Conservation (phyloP, 1,140 invertebrate species). For the Grapholita molesta region DNA sequence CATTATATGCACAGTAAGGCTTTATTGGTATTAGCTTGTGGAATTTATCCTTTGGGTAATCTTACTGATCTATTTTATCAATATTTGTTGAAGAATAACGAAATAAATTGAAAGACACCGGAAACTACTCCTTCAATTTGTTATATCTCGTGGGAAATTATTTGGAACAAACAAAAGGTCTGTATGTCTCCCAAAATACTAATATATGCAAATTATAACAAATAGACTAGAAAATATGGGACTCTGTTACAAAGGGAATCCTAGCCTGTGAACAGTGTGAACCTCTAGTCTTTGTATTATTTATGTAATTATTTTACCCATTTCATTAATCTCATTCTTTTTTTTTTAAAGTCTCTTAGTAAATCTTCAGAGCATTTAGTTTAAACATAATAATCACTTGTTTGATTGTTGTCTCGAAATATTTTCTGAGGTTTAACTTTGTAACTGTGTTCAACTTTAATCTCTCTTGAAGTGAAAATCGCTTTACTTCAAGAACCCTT, state of each 20-base stretch:
- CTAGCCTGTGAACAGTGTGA: too few relatives aligned
- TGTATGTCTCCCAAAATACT: not conserved
- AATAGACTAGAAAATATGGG: not conserved
- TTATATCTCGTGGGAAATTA: not conserved
- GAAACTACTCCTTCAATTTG: not conserved
- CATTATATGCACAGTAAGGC: not conserved
- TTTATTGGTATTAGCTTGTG: not conserved
- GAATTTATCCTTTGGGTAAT: not conserved
- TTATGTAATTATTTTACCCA: too few relatives aligned
- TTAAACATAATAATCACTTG: not conserved
- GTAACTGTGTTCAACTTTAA: not conserved
- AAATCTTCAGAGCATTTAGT: not conserved
- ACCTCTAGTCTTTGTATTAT: too few relatives aligned
- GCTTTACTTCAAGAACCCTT: constrained; percentile 5
- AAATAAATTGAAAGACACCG: not conserved
- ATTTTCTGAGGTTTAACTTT: not conserved
- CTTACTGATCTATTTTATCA: not conserved
- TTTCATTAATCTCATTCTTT: too few relatives aligned
- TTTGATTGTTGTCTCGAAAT: not conserved
- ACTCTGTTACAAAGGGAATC: too few relatives aligned
- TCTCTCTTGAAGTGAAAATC: not conserved
- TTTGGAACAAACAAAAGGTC: not conserved
- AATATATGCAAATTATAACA: not conserved
- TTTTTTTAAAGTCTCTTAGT: not conserved
- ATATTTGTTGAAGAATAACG: not conserved